Conservation (phyloP, 92 coral and sea anemone genomes). For the Scolanthus callimorphus region DNA sequence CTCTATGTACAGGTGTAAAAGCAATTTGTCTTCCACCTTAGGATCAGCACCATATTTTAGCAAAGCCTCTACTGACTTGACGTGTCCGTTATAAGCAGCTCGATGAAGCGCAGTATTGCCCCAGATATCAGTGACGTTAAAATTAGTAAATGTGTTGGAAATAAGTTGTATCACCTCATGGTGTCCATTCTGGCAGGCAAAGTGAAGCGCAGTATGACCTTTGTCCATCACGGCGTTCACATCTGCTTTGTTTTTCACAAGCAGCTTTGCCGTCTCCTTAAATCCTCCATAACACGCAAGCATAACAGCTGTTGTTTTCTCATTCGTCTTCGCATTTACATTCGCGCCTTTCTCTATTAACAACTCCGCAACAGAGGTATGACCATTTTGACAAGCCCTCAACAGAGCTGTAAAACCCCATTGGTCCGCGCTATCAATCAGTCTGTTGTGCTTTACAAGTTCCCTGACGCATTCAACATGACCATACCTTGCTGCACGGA, state of each 20-base stretch:
- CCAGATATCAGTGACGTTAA: slow-evolving; percentile 43
- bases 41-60: slow-evolving; percentile 15
- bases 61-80: slow-evolving; percentile 45
- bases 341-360: slow-evolving; percentile 32
- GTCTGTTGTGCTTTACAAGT: slow-evolving; percentile 33
- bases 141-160: slow-evolving; percentile 15
- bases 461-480: slow-evolving; percentile 45
- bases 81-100: slow-evolving; percentile 55
- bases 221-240: slow-evolving; percentile 34
- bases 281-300: slow-evolving; percentile 48
- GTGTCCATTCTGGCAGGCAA: slow-evolving; percentile 60
- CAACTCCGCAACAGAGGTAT: slow-evolving; percentile 25
- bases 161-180: slow-evolving; percentile 22
- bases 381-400: slow-evolving; percentile 57
- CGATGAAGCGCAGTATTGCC: slow-evolving; percentile 66
- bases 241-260: slow-evolving; percentile 20
- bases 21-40: slow-evolving; percentile 29
- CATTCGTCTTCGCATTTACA: slow-evolving; percentile 19
- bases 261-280: slow-evolving; percentile 21
- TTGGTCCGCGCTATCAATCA: slow-evolving; percentile 30
- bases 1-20: slow-evolving; percentile 58
- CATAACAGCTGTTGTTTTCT: slow-evolving; percentile 36
- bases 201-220: slow-evolving; percentile 47
- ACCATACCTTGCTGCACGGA: slow-evolving; percentile 67
- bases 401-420: slow-evolving; percentile 45